Conservation (phyloP, 2,888 invertebrate genomes). For the Drosophila colorata region DNA sequence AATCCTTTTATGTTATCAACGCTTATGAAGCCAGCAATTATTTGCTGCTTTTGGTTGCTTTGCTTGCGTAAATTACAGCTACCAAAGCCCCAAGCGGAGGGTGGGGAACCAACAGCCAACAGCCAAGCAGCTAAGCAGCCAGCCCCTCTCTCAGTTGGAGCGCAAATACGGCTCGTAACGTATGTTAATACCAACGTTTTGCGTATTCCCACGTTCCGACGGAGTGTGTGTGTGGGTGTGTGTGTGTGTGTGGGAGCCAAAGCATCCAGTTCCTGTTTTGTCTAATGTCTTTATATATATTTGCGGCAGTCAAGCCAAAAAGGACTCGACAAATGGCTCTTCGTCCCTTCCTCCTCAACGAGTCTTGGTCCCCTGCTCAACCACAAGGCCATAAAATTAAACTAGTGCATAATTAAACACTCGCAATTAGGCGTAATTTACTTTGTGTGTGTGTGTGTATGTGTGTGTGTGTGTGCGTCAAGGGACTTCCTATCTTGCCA, state of each 20-base stretch:
- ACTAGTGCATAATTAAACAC: constrained; percentile 83
- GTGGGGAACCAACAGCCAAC: no score
- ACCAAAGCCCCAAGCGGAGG: constrained; percentile 32
- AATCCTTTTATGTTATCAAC: constrained; percentile 78
- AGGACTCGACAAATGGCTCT: constrained; percentile 37
- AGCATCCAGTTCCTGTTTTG: constrained; percentile 53
- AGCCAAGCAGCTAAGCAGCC: no score
- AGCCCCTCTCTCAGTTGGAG: constrained; percentile 24
- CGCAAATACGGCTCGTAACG: constrained; percentile 44
- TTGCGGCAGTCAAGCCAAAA: constrained; percentile 42
- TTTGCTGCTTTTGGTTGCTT: constrained; percentile 72
- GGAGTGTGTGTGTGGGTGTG: neutral
- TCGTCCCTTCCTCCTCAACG: neutral
- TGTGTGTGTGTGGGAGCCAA: constrained; percentile 15
- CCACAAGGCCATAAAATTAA: constrained; percentile 82
- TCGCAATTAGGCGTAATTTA: constrained; percentile 84
- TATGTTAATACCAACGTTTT: constrained; percentile 65
- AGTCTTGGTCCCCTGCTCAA: constrained; percentile 28
- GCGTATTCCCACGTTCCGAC: constrained; percentile 49
- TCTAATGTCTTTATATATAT: constrained; percentile 65
- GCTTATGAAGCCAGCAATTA: constrained; percentile 73
- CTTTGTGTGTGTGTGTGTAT: constrained; percentile 61
- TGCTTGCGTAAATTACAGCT: constrained; percentile 74
- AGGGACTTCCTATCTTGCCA: constrained; percentile 11
- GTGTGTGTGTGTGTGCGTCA: constrained; percentile 12